phyloP scores from a whole-genome alignment of 1,140 invertebrate species.

The Hycleus phaleratus region DNA sequence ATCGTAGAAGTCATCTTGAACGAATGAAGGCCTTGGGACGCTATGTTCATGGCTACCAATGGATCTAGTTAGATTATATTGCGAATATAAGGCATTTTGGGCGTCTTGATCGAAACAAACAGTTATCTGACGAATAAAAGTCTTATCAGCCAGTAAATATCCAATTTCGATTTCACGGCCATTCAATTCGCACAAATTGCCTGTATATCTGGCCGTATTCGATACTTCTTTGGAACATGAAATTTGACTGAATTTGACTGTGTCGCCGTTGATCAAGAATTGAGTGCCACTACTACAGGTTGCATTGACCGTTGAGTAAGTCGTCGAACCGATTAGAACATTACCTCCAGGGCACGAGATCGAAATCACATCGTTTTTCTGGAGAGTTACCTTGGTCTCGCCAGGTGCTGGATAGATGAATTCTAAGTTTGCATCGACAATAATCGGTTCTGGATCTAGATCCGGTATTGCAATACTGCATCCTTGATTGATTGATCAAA shows the following conservation, averaged over 20 bases:
- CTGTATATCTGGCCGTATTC: slow-evolving; percentile 36
- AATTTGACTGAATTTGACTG: slow-evolving; percentile 32
- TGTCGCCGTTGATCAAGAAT: slow-evolving; percentile 6
- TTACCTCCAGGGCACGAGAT: slow-evolving; percentile 23
- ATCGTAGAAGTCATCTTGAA: slow-evolving; percentile 30
- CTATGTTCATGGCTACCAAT: slow-evolving; percentile 28
- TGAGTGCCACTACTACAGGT: slow-evolving; percentile 10
- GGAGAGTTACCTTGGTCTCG: background rate
- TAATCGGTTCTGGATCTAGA: slow-evolving; percentile 12
- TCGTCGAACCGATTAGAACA: background rate
- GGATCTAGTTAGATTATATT: slow-evolving; percentile 21
- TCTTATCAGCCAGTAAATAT: slow-evolving; percentile 19
- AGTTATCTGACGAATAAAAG: slow-evolving; percentile 23
- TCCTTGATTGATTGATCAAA: background rate
- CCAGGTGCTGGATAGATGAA: slow-evolving; percentile 18
- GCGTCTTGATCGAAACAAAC: slow-evolving; percentile 27
- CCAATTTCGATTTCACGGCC: slow-evolving; percentile 33
- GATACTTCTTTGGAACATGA: slow-evolving; percentile 34
- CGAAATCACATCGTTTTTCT: slow-evolving; percentile 8
- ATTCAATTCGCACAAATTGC: slow-evolving; percentile 35
- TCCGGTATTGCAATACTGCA: slow-evolving; percentile 1
- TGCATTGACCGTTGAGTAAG: background rate
- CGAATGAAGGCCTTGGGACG: slow-evolving; percentile 33
- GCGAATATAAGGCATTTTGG: slow-evolving; percentile 20
- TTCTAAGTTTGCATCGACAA: slow-evolving; percentile 9